Percentiles rank a stretch among this genome's conserved stretches.
phyloP scores from a whole-genome alignment of 2,797 vertebrate genomes.

The Hyperoplus lanceolatus region DNA sequence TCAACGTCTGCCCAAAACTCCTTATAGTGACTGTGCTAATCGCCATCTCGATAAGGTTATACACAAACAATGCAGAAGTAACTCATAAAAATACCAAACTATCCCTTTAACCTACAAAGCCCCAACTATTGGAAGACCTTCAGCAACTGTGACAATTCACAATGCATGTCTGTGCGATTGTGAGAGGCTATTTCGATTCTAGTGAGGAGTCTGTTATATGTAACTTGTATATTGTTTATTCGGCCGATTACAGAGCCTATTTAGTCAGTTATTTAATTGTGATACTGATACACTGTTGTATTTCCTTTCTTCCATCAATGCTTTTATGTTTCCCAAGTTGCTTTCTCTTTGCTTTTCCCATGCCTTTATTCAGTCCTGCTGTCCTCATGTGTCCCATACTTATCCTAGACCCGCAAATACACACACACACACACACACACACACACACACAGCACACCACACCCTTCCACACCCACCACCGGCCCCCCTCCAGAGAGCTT shows the following conservation, averaged over 20 bases:
- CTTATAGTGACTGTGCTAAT: no score
- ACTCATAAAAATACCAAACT: no score
- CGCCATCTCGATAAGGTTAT: no score
- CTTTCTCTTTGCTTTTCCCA: slow-evolving; percentile 5
- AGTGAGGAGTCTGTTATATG: neutral
- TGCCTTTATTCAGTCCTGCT: neutral
- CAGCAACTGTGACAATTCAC: neutral
- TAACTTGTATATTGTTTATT: slow-evolving; percentile 18
- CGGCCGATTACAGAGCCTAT: neutral
- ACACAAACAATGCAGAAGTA: no score
- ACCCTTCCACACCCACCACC: slow-evolving; percentile 17
- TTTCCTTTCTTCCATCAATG: neutral
- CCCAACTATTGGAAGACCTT: neutral
- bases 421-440: slow-evolving; percentile 1
- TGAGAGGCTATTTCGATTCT: slow-evolving; percentile 22
- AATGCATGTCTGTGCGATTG: neutral
- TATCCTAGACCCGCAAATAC: neutral
- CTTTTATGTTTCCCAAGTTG: neutral
- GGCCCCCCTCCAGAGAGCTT: slow-evolving; percentile 4
- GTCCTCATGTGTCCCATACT: slow-evolving; percentile 11
- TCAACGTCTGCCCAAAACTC: no score
- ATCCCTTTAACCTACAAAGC: neutral
- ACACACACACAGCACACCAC: slow-evolving; percentile 39
- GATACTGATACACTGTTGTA: neutral
- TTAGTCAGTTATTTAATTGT: neutral